Percentiles rank a stretch among this genome's conserved stretches.
Evolutionary conservation across 2,797 vertebrate genomes (phyloP).

Genomic region (Okamejei kenojei): DNA sequence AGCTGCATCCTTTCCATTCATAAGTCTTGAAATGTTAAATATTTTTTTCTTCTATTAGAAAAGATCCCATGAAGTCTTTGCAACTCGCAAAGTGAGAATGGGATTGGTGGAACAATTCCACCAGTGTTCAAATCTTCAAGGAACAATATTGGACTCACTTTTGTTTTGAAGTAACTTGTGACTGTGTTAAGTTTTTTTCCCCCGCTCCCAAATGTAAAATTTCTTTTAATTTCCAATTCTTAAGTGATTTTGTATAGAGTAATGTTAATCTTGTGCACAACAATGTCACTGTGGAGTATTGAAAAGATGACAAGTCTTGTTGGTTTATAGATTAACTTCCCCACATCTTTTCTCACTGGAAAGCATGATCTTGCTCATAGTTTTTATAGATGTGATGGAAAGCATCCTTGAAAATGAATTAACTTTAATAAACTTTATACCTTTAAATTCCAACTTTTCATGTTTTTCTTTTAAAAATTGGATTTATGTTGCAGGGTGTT

Average conservation of each 20-base stretch:
- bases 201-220: neutral
- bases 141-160: neutral
- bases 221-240: constrained; percentile 19
- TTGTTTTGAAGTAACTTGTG: constrained; percentile 10
- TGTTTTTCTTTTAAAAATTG: constrained; percentile 11
- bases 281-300: constrained; percentile 6
- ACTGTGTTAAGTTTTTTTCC: constrained; percentile 23
- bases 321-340: neutral
- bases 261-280: constrained; percentile 9
- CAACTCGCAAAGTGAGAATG: neutral
- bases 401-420: constrained; percentile 88
- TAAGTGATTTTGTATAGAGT: constrained; percentile 25
- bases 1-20: neutral
- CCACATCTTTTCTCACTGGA: constrained; percentile 56
- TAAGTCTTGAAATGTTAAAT: constrained; percentile 15
- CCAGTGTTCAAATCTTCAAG: neutral
- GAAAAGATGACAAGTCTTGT: neutral
- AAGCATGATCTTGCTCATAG: constrained; percentile 86
- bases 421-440: constrained; percentile 86
- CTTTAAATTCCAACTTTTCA: constrained; percentile 18
- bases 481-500: neutral
- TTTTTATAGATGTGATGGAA: constrained; percentile 90
- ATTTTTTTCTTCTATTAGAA: neutral
- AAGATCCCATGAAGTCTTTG: neutral
- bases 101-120: neutral